Percentiles rank a stretch among this genome's conserved stretches.
Evolutionary conservation across 2,797 vertebrate genomes (phyloP).

Genomic region (Lepidocolaptes lacrymiger): DNA sequence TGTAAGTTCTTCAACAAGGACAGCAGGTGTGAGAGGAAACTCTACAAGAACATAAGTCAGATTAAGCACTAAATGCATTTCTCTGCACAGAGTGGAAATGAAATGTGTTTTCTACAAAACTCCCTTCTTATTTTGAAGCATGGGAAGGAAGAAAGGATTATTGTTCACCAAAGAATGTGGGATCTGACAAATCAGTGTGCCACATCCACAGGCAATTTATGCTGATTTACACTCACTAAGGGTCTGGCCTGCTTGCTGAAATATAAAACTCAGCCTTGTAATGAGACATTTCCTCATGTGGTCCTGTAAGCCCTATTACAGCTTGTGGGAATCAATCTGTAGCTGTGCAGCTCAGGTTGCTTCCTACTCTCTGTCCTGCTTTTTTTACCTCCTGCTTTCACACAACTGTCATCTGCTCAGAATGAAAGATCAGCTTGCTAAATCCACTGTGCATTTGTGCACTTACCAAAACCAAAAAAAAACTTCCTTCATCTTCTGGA

Average conservation of each 20-base stretch:
- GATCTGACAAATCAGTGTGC: neutral
- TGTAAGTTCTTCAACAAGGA: neutral
- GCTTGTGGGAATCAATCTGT: neutral
- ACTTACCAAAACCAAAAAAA: neutral
- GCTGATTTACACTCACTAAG: neutral
- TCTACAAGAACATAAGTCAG: neutral
- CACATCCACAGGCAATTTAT: neutral
- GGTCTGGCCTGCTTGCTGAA: neutral
- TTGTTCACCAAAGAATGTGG: neutral
- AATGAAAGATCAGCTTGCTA: neutral
- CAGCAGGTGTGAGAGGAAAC: neutral
- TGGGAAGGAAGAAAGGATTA: neutral
- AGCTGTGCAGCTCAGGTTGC: neutral
- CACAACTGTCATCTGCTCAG: neutral
- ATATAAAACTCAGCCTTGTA: neutral
- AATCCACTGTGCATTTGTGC: neutral
- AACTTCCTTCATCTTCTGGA: neutral
- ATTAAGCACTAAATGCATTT: neutral
- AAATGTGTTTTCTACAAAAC: neutral
- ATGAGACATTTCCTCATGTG: neutral
- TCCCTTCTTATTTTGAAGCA: neutral
- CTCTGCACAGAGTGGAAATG: neutral
- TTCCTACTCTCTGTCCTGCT: neutral
- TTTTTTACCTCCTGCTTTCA: neutral
- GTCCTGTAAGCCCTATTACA: neutral